Conservation (phyloP, 2,797 vertebrate species). For the Momotus momota region DNA sequence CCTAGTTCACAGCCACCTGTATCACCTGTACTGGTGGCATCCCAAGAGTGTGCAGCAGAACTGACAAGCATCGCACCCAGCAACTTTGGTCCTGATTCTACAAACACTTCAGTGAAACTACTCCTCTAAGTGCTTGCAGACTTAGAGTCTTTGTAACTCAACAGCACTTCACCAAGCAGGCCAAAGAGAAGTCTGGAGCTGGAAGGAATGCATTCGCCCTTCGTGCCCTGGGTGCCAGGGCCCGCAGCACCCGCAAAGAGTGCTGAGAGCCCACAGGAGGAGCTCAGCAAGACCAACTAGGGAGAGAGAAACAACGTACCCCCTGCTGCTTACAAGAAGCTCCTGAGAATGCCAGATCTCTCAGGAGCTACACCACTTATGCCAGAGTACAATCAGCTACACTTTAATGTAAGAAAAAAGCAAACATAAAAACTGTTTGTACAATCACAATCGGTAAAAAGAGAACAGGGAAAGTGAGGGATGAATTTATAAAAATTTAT, state of each 20-base stretch:
- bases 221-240: not conserved
- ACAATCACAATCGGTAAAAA: not conserved
- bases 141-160: not conserved
- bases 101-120: not conserved
- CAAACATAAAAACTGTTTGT: not conserved
- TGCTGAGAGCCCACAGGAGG: not conserved
- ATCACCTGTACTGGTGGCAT: conserved; percentile 18
- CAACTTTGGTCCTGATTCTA: not conserved
- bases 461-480: not conserved
- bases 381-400: not conserved
- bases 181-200: conserved; percentile 18
- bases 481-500: not conserved
- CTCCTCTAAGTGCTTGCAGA: not conserved
- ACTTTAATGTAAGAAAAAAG: not conserved
- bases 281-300: rapidly evolving
- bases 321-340: rapidly evolving
- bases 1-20: not conserved
- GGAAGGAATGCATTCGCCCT: not conserved
- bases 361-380: rapidly evolving
- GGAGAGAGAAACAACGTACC: rapidly evolving
- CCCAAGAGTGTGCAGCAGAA: not conserved
- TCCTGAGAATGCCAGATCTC: not conserved
- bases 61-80: not conserved
- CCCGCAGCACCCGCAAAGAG: not conserved
- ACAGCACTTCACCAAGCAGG: not conserved